Conservation (phyloP, 2,888 invertebrate genomes). For the Craniophora ligustri region DNA sequence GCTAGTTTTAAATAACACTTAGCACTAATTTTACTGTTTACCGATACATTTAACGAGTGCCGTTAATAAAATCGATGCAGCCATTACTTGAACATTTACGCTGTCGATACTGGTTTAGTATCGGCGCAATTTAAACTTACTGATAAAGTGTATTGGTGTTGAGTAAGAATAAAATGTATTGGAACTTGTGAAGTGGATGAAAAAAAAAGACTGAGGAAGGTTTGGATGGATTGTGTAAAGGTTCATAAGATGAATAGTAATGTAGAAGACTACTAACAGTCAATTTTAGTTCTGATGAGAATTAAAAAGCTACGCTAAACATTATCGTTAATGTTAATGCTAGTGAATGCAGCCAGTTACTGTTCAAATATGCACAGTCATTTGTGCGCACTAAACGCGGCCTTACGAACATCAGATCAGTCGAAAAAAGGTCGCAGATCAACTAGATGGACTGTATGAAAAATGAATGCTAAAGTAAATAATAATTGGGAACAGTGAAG, state of each 20-base stretch:
- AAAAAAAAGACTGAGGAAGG: not conserved
- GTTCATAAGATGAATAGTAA: no score
- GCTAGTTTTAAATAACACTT: slow-evolving; percentile 13
- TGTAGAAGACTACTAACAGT: no score
- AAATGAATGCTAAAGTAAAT: no score
- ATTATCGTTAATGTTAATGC: no score
- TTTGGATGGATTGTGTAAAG: not conserved
- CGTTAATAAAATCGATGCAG: slow-evolving; percentile 22
- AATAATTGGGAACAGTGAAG: not conserved
- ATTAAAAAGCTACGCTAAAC: no score
- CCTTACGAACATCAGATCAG: no score
- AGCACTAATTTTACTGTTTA: slow-evolving; percentile 29
- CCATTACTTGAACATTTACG: slow-evolving; percentile 16
- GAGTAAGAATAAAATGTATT: slow-evolving; percentile 5
- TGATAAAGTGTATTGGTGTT: not conserved
- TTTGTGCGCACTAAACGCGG: no score
- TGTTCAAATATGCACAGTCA: no score
- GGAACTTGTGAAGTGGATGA: not conserved
- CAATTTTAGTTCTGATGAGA: no score
- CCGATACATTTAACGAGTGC: slow-evolving; percentile 28
- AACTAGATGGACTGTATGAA: no score
- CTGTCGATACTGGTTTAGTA: slow-evolving; percentile 22
- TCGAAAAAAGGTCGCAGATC: no score
- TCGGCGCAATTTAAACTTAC: slow-evolving; percentile 15
- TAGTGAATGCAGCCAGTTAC: no score